Evolutionary conservation across 2,113 vertebrate genomes (phyloP).

Genomic region (Zosterops lateralis): DNA sequence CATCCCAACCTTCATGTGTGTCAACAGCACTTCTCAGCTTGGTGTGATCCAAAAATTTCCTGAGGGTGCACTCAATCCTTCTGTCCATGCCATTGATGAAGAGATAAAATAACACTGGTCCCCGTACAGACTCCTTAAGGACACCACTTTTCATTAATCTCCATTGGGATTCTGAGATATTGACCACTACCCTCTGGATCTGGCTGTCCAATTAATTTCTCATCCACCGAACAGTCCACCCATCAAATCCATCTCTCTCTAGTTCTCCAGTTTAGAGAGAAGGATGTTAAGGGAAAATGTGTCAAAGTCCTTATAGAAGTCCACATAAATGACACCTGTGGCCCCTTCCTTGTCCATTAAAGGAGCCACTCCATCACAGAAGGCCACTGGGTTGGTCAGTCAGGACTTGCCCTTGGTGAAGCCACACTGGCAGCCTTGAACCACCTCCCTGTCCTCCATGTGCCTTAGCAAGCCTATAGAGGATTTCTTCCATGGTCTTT

Average conservation of each 20-base stretch:
- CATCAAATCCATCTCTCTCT: neutral
- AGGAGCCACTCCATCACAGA: too few relatives aligned
- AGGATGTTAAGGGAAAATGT: neutral
- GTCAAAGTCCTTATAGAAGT: neutral
- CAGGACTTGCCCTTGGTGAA: neutral
- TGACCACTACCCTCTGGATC: neutral
- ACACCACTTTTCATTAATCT: neutral
- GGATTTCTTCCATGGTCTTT: neutral
- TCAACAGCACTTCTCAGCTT: neutral
- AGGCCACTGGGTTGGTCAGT: neutral
- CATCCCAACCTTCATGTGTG: neutral
- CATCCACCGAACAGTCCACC: fast-evolving
- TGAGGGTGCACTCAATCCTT: neutral
- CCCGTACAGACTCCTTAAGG: neutral
- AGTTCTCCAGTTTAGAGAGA: neutral
- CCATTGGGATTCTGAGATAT: neutral
- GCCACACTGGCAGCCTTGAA: fast-evolving
- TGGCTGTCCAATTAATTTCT: neutral
- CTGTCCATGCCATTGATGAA: neutral
- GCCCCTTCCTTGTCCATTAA: neutral
- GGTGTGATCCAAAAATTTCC: neutral
- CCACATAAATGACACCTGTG: neutral
- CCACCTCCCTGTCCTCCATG: fast-evolving
- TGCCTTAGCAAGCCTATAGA: neutral
- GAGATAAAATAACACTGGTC: neutral